Base-by-base conservation (phyloP, 2,113 vertebrate species). In the Glareola pratincola region DNA sequence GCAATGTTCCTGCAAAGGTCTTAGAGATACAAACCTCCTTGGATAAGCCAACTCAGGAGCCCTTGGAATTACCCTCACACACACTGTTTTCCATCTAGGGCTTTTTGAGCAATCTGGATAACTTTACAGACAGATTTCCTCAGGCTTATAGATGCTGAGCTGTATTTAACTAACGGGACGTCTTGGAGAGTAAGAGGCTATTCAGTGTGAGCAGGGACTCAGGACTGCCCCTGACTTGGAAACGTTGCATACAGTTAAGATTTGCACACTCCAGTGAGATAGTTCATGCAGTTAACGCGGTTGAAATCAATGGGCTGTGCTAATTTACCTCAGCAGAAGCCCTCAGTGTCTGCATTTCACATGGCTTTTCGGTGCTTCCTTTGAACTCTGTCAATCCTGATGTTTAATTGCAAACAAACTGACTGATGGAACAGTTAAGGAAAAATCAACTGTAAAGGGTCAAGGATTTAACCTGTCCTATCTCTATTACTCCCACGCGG, bases 291-390 rank as follows among this genome's bases (percentile, higher is more conserved):
- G 91, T 94, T 88, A 80, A 63, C 30, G 37, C 2, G 12, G 80
- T 91, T 92, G 73, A 92, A 95, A 87, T 90, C 92, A 88, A 91
- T 79, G 92, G 63, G 62, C 74, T 90, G 84, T 95, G 87, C 32
- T 94, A 94, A 93, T 95, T 92, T 54, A 79, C n/a, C 66, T 84
- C 84, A 57, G 69, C 77, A 78, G 69, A 87, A 88, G 66, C 39
- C 41, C 73, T 80, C 8, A 0, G 54, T 67, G 77, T 71, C 81
- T 41, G 54, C 48, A 24, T 82, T 81, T 95, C 89, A 73, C 69
- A 39, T 47, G 66, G 69, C 45, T 85, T 76, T 92, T 62, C 74
- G 80, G 62, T 53, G 29, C 68, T 86, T 78, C 81, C 81, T 91
- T 91, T 81, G 89, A 92, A 64, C 80, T 87, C 43, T 37, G 57